Evolutionary conservation across 2,888 invertebrate genomes (phyloP).

Genomic region (Steinernema carpocapsae): DNA sequence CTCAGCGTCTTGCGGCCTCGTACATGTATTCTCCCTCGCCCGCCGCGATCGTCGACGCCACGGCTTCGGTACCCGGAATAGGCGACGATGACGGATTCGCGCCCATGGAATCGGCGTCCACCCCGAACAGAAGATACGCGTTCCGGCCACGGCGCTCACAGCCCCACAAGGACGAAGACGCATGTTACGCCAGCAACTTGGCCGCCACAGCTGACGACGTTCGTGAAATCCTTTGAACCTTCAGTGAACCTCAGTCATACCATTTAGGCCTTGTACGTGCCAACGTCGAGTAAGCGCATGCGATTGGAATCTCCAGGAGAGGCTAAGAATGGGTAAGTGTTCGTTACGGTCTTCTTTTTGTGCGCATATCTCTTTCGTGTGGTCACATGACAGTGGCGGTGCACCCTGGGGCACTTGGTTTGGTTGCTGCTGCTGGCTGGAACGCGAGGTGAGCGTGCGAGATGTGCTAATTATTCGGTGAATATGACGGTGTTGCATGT

Average conservation of each 20-base stretch:
- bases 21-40: conserved; percentile 26
- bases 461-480: conserved; percentile 33
- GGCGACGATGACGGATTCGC: conserved; percentile 33
- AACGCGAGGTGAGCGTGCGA: conserved; percentile 31
- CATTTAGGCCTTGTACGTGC: conserved; percentile 47
- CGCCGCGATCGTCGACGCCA: conserved; percentile 16
- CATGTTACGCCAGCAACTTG: conserved; percentile 56
- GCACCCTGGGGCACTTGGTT: conserved; percentile 14
- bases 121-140: conserved; percentile 43
- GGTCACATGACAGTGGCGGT: not conserved
- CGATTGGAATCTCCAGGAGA: conserved; percentile 68
- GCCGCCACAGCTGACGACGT: conserved; percentile 68
- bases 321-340: conserved; percentile 48
- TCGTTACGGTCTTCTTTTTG: conserved; percentile 21
- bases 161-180: conserved; percentile 62
- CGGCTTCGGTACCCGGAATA: conserved; percentile 11
- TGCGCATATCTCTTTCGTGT: not conserved
- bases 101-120: conserved; percentile 22
- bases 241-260: not conserved
- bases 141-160: conserved; percentile 55
- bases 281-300: conserved; percentile 58
- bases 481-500: conserved; percentile 33
- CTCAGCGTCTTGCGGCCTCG: conserved; percentile 10
- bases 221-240: not conserved
- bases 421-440: conserved; percentile 9